Evolutionary conservation across 2,888 invertebrate species (phyloP).

Genomic region (Polydrusus pterygomalis): DNA sequence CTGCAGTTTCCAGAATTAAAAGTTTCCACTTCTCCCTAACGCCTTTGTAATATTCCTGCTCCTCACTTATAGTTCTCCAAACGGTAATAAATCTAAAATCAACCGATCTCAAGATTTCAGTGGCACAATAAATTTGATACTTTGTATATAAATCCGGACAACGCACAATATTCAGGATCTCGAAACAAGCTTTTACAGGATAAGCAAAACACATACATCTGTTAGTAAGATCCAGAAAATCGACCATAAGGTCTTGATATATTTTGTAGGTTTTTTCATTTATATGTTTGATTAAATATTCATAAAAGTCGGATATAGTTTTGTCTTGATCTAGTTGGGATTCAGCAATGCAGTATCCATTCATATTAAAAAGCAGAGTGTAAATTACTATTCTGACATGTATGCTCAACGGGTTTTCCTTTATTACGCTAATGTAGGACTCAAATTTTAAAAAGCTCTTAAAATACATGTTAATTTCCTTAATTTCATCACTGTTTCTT

Average conservation of each 20-base stretch:
- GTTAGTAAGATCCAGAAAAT: constrained; percentile 9
- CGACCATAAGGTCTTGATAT: background rate
- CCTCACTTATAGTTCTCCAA: too few relatives aligned
- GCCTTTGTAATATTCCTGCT: background rate
- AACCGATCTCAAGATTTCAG: background rate
- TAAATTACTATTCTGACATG: constrained; percentile 25
- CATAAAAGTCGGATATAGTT: constrained; percentile 17
- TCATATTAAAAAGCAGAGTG: background rate
- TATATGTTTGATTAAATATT: constrained; percentile 14
- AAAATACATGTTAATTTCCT: background rate
- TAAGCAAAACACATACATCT: constrained; percentile 2
- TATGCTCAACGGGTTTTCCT: background rate
- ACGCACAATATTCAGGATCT: constrained; percentile 10
- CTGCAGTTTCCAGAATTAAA: background rate
- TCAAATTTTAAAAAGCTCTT: background rate
- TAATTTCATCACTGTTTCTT: constrained; percentile 6
- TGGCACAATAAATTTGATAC: constrained; percentile 25
- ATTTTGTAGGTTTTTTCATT: constrained; percentile 1
- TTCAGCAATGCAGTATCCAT: background rate
- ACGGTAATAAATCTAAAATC: background rate
- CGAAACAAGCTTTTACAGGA: constrained; percentile 10
- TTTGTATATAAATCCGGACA: constrained; percentile 23
- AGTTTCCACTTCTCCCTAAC: background rate
- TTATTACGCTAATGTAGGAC: background rate
- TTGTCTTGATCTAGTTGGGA: background rate